phyloP scores from a whole-genome alignment of 2,888 invertebrate species.

The Caenorhabditis panamensis region DNA sequence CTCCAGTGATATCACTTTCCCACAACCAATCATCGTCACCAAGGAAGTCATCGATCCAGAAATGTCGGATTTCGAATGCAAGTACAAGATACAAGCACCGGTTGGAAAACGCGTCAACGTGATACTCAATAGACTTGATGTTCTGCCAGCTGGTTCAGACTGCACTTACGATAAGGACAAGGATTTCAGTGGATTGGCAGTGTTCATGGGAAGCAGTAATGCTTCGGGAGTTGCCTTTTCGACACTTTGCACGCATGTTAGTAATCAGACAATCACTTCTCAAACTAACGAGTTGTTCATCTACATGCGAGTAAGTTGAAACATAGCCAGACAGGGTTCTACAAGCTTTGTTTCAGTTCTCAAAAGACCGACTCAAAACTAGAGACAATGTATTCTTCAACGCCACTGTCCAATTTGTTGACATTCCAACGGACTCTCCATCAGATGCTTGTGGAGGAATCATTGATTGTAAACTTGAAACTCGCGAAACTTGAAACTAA shows the following conservation, averaged over 20 bases:
- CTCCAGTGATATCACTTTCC: constrained; percentile 70
- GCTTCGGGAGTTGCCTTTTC: constrained; percentile 67
- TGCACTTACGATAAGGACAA: constrained; percentile 49
- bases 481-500: background rate
- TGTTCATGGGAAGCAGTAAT: constrained; percentile 68
- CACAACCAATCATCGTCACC: constrained; percentile 57
- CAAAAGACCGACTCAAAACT: constrained; percentile 17
- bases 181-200: constrained; percentile 61
- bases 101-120: constrained; percentile 64
- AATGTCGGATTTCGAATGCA: constrained; percentile 69
- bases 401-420: constrained; percentile 55
- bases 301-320: constrained; percentile 51
- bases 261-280: constrained; percentile 45
- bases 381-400: constrained; percentile 49
- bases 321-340: background rate
- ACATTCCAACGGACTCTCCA: constrained; percentile 34
- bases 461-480: constrained; percentile 41
- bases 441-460: constrained; percentile 62
- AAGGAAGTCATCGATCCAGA: constrained; percentile 63
- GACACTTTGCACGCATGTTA: constrained; percentile 51
- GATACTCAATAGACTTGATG: constrained; percentile 50
- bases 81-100: constrained; percentile 69
- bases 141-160: constrained; percentile 38
- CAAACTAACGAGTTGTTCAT: constrained; percentile 73
- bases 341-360: constrained; percentile 16